Percentiles rank a stretch among this genome's conserved stretches.
Evolutionary conservation across 2,113 vertebrate species (phyloP).

Genomic region (Cyrtonyx montezumae): DNA sequence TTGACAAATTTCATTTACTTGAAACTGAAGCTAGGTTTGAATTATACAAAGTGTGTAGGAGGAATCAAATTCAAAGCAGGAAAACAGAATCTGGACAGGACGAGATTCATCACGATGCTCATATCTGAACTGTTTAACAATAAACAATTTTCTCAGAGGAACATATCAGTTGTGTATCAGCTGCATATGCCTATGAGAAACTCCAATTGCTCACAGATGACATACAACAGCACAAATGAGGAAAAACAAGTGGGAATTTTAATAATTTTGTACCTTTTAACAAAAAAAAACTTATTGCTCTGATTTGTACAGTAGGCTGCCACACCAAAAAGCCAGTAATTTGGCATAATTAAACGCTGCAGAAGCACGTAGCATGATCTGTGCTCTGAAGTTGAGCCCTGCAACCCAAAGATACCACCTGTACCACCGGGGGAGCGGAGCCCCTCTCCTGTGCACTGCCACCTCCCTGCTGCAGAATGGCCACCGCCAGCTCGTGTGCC

Average conservation of each 20-base stretch:
- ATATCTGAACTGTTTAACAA: background rate
- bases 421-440: background rate
- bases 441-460: background rate
- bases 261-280: background rate
- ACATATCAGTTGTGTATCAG: background rate
- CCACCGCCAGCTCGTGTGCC: background rate
- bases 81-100: slow-evolving; percentile 22
- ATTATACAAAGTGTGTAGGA: background rate
- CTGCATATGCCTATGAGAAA: background rate
- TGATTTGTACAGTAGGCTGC: background rate
- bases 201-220: background rate
- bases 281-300: background rate
- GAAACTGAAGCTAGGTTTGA: slow-evolving; percentile 39
- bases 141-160: background rate
- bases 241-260: background rate
- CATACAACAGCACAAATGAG: background rate
- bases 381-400: background rate
- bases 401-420: slow-evolving; percentile 19
- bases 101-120: background rate
- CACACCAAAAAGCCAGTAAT: background rate
- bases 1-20: slow-evolving; percentile 71
- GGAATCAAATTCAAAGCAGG: slow-evolving; percentile 1
- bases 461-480: background rate
- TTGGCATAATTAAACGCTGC: background rate
- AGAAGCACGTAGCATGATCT: background rate